A percentile compares a stretch with the other conserved stretches of the same genome.
Conservation (phyloP, 2,888 invertebrate species). For the Prenolepis imparis region DNA sequence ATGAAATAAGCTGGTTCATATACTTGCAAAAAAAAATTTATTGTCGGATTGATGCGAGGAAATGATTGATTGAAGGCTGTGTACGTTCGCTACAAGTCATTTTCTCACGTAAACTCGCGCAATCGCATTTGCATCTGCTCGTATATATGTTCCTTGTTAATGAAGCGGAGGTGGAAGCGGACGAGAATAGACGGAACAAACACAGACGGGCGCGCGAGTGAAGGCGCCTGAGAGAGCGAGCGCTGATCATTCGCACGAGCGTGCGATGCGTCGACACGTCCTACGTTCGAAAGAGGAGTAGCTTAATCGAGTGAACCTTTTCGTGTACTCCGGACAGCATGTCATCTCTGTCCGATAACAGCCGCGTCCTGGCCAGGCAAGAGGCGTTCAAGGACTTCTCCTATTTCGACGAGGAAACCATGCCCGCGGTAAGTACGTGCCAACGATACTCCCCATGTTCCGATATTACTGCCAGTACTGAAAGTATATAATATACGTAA, state of each 20-base stretch:
- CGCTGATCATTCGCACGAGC: neutral
- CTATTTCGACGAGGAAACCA: conserved; percentile 75
- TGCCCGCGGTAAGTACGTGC: conserved; percentile 75
- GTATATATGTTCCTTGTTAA: neutral
- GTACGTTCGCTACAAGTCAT: too few relatives aligned
- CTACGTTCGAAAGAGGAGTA: neutral
- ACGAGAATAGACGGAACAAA: conserved; percentile 22
- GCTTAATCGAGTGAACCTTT: conserved; percentile 63
- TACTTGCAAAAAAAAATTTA: neutral
- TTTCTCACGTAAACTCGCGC: neutral
- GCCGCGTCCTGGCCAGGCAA: conserved; percentile 69
- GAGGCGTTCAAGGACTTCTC: conserved; percentile 80
- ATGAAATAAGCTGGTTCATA: neutral
- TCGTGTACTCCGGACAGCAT: conserved; percentile 49
- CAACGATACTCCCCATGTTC: too few relatives aligned
- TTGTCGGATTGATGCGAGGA: neutral
- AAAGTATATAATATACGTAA: too few relatives aligned
- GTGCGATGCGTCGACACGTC: neutral
- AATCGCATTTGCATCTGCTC: neutral
- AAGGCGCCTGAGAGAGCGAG: neutral
- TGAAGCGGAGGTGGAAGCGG: conserved; percentile 11
- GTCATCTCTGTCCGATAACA: conserved; percentile 49
- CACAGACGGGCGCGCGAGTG: neutral
- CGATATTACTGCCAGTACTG: too few relatives aligned
- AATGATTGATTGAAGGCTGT: neutral